phyloP scores from a whole-genome alignment of 2,113 vertebrate species.

The Antigone vipio region DNA sequence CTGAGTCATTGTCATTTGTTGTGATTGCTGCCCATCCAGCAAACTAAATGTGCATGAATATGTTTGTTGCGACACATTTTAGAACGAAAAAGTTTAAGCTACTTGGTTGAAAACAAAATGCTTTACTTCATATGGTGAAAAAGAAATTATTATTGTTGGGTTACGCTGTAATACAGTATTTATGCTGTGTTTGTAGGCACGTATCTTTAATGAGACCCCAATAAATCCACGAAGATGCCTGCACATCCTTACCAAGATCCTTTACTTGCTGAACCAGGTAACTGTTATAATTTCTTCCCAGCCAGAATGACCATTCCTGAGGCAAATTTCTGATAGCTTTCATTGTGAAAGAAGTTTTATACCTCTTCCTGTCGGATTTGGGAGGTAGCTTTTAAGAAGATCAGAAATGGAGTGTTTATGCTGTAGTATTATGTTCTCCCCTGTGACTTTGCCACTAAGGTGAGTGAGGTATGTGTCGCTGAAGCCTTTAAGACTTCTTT shows the following conservation, averaged over 20 bases:
- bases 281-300: background rate
- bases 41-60: background rate
- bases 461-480: background rate
- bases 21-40: background rate
- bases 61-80: background rate
- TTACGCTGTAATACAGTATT: background rate
- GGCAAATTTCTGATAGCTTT: background rate
- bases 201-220: conserved; percentile 96
- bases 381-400: background rate
- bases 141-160: background rate
- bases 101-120: background rate
- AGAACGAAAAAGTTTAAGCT: background rate
- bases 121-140: background rate
- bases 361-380: background rate
- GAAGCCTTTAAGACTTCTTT: background rate
- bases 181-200: conserved; percentile 76
- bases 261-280: conserved; percentile 97
- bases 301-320: background rate
- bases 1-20: accelerated
- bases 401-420: background rate
- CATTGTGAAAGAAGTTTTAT: background rate
- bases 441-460: background rate
- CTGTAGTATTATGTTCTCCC: background rate
- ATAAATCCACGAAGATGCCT: conserved; percentile 96
- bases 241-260: conserved; percentile 97